Evolutionary conservation across 2,888 invertebrate genomes (phyloP), one percentile per base, ranked within the genome.

Genomic region (Hololepta plana): DNA sequence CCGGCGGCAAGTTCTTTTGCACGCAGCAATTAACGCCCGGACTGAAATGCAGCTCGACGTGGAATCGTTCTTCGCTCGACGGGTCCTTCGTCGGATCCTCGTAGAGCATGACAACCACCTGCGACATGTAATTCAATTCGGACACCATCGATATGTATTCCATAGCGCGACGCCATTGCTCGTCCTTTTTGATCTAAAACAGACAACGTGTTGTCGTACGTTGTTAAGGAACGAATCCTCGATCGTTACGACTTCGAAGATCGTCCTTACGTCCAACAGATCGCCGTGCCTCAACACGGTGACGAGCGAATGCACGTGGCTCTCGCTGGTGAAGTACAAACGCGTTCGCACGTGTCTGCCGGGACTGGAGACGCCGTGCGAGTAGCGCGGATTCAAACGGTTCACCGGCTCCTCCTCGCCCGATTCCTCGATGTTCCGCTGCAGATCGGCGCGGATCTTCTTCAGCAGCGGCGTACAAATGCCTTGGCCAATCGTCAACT

Each of bases 261-360:
- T 22, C 16, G 24, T 21, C 57, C 67, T 60, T 51, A 84, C 87
- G 53, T 87, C 80, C 6, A 88, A 60, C 28, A 95, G 57, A 12
- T 87, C 90, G 7, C 95, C 95, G 51, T 81, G 90, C 35, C 95
- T 67, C 26, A 99, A 66, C 31, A 96, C 85, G 3, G 95, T 96
- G 36, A 99, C 70, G 34, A 99, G 59, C 6, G 95, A 96, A 59
- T 99, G 98, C 34, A 98, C 90, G 58, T 99, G 98, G 49, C 91
- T 91, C 62, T 98, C 98, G 52, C 93, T 95, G 2, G 98, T 99
- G 56, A 98, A 99, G 60, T 99, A 99, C 20, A 99, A 66, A n/a
- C 98, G 70, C 4, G 96, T 98, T 35, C 96, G 69, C 13, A 98
- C 98, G 60, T 98, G 96, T 21, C 98, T 67, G 23, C 95, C 91